phyloP scores from a whole-genome alignment of 2,797 vertebrate species.

The Sebastes diaconus region DNA sequence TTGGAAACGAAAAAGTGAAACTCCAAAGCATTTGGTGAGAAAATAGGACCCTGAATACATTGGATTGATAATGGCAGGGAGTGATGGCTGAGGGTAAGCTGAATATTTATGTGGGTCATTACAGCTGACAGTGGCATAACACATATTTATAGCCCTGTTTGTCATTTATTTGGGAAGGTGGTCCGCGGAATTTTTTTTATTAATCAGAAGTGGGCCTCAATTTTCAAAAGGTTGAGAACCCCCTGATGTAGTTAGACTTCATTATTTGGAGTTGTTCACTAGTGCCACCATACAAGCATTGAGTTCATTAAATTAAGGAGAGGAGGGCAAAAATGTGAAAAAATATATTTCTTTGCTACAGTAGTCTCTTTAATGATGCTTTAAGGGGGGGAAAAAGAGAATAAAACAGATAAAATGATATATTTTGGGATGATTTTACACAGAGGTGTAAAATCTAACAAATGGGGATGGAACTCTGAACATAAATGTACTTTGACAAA shows the following conservation, averaged over 20 bases:
- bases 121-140: too few species aligned
- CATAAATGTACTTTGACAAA: conserved; percentile 48
- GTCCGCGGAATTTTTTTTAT: too few species aligned
- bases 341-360: neutral
- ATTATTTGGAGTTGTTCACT: neutral
- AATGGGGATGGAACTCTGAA: neutral
- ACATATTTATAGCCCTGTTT: too few species aligned
- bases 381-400: neutral
- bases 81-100: too few species aligned
- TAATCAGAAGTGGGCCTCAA: too few species aligned
- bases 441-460: neutral
- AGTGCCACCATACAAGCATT: neutral
- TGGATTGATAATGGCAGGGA: too few species aligned
- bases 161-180: too few species aligned
- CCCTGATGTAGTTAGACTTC: neutral
- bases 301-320: neutral
- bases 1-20: too few species aligned
- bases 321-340: neutral
- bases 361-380: neutral
- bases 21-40: too few species aligned
- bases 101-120: too few species aligned
- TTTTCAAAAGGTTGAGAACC: too few species aligned
- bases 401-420: neutral
- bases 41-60: too few species aligned
- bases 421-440: neutral